Evolutionary conservation across 2,113 vertebrate species (phyloP).

Genomic region (Gorsachius goisagi): DNA sequence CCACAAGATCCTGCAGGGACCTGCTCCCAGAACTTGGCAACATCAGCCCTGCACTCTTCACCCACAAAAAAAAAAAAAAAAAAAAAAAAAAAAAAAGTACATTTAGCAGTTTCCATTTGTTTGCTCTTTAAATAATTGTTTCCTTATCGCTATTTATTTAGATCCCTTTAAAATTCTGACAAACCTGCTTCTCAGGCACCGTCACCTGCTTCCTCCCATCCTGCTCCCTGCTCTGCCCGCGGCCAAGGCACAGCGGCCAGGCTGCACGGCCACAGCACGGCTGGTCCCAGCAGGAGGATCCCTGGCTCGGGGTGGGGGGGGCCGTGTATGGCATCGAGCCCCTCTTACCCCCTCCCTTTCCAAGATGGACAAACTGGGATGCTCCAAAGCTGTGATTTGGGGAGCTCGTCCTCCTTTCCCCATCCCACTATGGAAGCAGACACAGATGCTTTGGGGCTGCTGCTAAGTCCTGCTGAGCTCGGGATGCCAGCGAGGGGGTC

Average conservation of each 20-base stretch:
- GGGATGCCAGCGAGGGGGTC: fast-evolving
- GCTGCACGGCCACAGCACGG: not conserved
- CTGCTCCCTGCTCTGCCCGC: not conserved
- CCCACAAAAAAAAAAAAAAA: not conserved
- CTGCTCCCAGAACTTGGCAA: fast-evolving
- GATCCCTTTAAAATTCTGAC: conserved; percentile 61
- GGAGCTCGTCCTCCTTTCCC: not conserved
- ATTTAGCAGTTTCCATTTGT: conserved; percentile 49
- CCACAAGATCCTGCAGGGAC: not conserved
- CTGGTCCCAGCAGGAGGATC: not conserved
- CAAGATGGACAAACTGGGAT: fast-evolving
- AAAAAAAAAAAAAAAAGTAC: not conserved
- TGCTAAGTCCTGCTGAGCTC: not conserved
- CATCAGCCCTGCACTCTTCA: not conserved
- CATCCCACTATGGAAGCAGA: fast-evolving
- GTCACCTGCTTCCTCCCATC: not conserved
- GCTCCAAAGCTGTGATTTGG: not conserved
- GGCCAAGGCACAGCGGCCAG: not conserved
- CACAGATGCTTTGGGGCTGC: not conserved
- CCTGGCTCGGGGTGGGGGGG: not conserved
- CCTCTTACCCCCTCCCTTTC: not conserved
- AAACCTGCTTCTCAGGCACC: conserved; percentile 65
- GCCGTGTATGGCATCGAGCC: fast-evolving
- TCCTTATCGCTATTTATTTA: conserved; percentile 60
- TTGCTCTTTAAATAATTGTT: conserved; percentile 70